Conservation (phyloP, 2,797 vertebrate genomes). For the Eospalax fontanierii region DNA sequence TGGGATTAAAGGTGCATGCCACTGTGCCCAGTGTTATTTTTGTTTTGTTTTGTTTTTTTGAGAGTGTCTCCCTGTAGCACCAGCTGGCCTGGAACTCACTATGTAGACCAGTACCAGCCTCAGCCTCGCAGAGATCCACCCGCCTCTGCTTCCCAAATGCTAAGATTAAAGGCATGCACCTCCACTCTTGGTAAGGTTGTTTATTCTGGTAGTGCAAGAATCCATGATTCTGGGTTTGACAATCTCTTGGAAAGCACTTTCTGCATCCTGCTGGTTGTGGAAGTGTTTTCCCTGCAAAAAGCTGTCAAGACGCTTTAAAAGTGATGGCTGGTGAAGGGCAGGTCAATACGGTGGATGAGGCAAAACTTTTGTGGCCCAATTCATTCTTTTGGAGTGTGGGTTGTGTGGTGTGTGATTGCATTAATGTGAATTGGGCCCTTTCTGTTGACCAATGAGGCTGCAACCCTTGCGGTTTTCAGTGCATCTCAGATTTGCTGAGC, state of each 20-base stretch:
- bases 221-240: neutral
- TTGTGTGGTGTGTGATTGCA: neutral
- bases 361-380: neutral
- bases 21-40: no score
- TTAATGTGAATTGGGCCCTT: neutral
- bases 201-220: neutral
- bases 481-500: neutral
- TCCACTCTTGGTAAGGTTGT: no score
- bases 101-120: no score
- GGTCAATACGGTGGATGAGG: neutral
- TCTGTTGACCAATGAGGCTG: neutral
- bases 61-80: no score
- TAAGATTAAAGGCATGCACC: no score
- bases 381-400: neutral
- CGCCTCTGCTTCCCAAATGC: no score
- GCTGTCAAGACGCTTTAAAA: neutral
- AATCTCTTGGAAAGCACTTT: neutral
- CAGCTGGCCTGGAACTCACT: no score
- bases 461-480: no score
- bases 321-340: neutral
- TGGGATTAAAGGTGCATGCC: no score
- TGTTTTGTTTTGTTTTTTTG: no score
- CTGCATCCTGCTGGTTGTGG: neutral
- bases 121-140: no score
- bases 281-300: neutral